A percentile compares a stretch with the other conserved stretches of the same genome.
phyloP scores from a whole-genome alignment of 2,888 invertebrate genomes.

The Rotaria sp. region DNA sequence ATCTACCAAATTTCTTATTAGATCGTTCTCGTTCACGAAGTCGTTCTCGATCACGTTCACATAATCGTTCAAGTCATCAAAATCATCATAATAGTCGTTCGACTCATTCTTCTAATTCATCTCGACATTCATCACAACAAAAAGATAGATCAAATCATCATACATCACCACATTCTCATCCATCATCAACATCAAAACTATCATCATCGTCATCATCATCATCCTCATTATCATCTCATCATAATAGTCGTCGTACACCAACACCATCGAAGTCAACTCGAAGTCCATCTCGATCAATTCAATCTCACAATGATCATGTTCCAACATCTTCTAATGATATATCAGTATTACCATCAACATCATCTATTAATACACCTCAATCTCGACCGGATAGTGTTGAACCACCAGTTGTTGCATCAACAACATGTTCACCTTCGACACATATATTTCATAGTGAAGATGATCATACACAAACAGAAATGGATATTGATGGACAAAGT shows the following conservation, averaged over 20 bases:
- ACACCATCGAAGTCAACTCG: not conserved
- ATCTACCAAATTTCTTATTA: not conserved
- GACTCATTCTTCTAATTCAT: not conserved
- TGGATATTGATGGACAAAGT: conserved; percentile 1
- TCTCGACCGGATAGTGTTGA: not conserved
- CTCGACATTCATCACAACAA: conserved; percentile 3
- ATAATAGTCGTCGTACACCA: not conserved
- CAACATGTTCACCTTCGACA: not conserved
- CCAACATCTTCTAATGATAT: not conserved
- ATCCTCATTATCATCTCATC: not conserved
- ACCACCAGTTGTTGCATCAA: not conserved
- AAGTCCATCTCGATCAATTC: not conserved
- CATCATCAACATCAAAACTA: not conserved
- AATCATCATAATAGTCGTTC: not conserved
- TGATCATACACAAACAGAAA: not conserved
- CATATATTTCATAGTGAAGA: conserved; percentile 22
- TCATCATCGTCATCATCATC: not conserved
- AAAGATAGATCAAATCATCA: not conserved
- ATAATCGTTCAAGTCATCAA: not conserved
- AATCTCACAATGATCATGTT: not conserved
- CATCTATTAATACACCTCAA: not conserved
- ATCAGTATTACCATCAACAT: not conserved
- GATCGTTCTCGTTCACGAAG: conserved; percentile 6
- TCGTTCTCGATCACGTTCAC: not conserved
- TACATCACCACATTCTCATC: not conserved